phyloP scores from a whole-genome alignment of 2,888 invertebrate genomes.

The Drosophila percnosoma region DNA sequence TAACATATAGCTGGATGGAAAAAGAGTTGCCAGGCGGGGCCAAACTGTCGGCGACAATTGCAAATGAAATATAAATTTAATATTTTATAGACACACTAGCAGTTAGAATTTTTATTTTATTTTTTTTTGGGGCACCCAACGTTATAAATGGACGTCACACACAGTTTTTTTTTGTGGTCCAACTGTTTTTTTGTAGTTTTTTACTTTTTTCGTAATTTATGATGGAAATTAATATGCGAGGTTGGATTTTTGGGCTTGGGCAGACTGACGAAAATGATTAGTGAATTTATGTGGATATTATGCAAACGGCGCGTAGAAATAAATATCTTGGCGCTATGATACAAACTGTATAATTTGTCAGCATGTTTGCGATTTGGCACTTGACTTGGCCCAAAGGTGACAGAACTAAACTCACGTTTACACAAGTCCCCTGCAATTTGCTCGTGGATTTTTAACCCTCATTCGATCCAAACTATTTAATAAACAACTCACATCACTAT shows the following conservation, averaged over 20 bases:
- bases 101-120: slow-evolving; percentile 31
- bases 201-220: slow-evolving; percentile 63
- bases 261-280: slow-evolving; percentile 66
- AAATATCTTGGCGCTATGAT: slow-evolving; percentile 49
- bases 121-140: slow-evolving; percentile 25
- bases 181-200: slow-evolving; percentile 7
- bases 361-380: slow-evolving; percentile 58
- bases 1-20: neutral
- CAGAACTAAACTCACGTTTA: slow-evolving; percentile 49
- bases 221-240: slow-evolving; percentile 72
- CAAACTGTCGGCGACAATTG: slow-evolving; percentile 74
- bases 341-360: slow-evolving; percentile 60
- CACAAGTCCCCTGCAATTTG: slow-evolving; percentile 5
- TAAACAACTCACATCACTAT: slow-evolving; percentile 31
- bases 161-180: slow-evolving; percentile 25
- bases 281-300: slow-evolving; percentile 75
- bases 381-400: slow-evolving; percentile 52
- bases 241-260: slow-evolving; percentile 59
- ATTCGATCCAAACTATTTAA: neutral
- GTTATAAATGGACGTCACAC: slow-evolving; percentile 55
- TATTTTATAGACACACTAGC: slow-evolving; percentile 69
- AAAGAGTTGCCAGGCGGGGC: slow-evolving; percentile 37
- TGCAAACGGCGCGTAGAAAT: slow-evolving; percentile 62
- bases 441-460: neutral
- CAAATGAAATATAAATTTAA: slow-evolving; percentile 80